Evolutionary conservation across 1,140 invertebrate species (phyloP), one percentile per base, ranked within the genome.

Genomic region (Diachasmimorpha longicaudata): DNA sequence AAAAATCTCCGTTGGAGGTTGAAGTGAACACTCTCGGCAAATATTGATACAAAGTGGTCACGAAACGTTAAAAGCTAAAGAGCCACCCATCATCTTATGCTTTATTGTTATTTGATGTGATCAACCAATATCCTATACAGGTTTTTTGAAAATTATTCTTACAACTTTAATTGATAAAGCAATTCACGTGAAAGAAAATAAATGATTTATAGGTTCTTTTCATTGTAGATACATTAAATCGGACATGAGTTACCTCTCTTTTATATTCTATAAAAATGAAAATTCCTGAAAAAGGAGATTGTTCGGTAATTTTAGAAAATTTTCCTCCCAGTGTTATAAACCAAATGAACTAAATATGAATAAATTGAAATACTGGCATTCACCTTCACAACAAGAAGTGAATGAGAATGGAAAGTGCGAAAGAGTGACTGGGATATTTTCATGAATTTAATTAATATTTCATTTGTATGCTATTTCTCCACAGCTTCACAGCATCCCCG

Each of bases 401-500:
- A 68, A 68, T 39, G 31, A 68, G 36, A 68, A n/a, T 66, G 23
- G 16, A 39, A 68, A 39, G 31, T 13, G 66, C 25, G 31, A 11
- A 68, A 37, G 16, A 16, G 31, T 68, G 36, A 37, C 4, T 68
- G 68, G 77, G 75, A 75, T 80, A 81, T 83, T 84, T 82, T 83
- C 81, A 81, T 82, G 83, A 81, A 83, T 83, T 84, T 84, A 84
- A 84, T 84, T 84, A 84, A 84, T 84, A 84, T 84, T 84, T 84
- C 83, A 84, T 83, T 84, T 84, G 83, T 82, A 84, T 84, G 76
- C 81, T 83, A 83, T 84, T 83, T 78, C 81, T 79, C 80, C n/a
- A n/a, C n/a, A 70, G 44, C 78, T 81, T 10, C 25, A 13, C 23
- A 25, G 8, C 19, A 16, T 11, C 14, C 16, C 23, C 16, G 14